Base-by-base conservation (phyloP, 2,797 vertebrate genomes). In the Tarsius wallacei region DNA sequence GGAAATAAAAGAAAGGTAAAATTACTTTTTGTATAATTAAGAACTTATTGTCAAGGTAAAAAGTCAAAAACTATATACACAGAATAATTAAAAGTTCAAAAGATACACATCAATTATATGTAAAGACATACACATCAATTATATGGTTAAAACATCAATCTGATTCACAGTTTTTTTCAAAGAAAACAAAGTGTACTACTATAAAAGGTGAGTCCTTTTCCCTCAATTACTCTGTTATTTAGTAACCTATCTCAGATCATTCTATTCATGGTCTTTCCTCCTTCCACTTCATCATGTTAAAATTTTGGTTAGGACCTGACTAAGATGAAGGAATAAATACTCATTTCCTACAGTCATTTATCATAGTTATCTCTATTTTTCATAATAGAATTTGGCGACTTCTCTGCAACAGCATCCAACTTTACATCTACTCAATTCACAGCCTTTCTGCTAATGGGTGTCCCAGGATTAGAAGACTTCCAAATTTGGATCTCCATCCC, bases 401-500 rank as follows among this genome's bases (percentile, higher is more conserved):
- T 21, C 6, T 94, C 9, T 66, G 19, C 21, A 22, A 15, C 11
- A 49, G 33, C 12, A 7, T 53, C 55, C 68, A 98, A 86, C 5
- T 22, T 7, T 19, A 93, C 90, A 7, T 47, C 24, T 2, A 74
- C 17, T 47, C 85, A 59, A 0, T 3, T 93, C 1, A 57, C n/a
- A 5, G 53, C 53, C 42, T 97, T 97, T 77, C 26, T 95, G 33
- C 21, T 97, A 36, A 96, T 96, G 33, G 98, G 98, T 26, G 66
- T 97, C 5, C 97, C 98, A 2, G 94, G 95, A 2, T 83, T 98
- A 90, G 97, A 98, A 91, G 86, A 94, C 6, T 73, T 57, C 13
- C 91, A 98, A 12, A 28, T 96, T 64, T 98, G 98, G 98, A 51
- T 98, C 3, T 97, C 98, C 11, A 57, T 98, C 42, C 97, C 93